Evolutionary conservation across 2,797 vertebrate species (phyloP).

Genomic region (Hipposideros larvatus): DNA sequence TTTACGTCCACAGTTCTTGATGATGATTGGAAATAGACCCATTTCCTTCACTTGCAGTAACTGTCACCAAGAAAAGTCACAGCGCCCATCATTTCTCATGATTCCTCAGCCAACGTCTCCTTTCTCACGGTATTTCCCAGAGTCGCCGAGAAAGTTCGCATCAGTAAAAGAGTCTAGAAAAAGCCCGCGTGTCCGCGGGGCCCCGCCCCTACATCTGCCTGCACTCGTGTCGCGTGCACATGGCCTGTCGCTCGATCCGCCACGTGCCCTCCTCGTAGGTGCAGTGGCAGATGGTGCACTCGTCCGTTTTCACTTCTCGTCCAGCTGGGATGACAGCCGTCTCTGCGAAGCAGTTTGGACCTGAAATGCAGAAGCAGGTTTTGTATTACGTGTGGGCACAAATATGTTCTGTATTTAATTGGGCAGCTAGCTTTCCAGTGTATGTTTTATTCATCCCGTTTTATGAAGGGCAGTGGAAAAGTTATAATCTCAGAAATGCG

Average conservation of each 20-base stretch:
- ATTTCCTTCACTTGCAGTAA: conserved; percentile 79
- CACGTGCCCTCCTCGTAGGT: conserved; percentile 99
- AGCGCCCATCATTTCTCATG: conserved; percentile 72
- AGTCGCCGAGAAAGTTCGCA: conserved; percentile 64
- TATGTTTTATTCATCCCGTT: neutral
- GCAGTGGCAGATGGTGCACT: conserved; percentile 99
- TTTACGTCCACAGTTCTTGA: conserved; percentile 79
- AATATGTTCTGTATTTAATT: neutral
- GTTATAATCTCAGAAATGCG: neutral
- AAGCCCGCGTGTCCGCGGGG: conserved; percentile 10
- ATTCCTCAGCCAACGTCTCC: conserved; percentile 75
- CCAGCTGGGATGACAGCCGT: conserved; percentile 97
- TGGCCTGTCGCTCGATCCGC: conserved; percentile 97
- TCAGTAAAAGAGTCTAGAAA: conserved; percentile 82
- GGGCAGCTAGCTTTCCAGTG: neutral
- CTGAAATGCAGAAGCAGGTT: conserved; percentile 86
- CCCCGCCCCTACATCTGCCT: conserved; percentile 91
- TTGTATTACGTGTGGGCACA: neutral
- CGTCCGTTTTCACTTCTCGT: conserved; percentile 97
- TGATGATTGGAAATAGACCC: conserved; percentile 82
- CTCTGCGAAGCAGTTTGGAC: conserved; percentile 99
- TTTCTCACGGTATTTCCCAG: conserved; percentile 37
- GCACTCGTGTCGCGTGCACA: conserved; percentile 98
- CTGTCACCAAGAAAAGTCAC: conserved; percentile 82
- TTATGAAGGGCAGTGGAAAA: neutral